Evolutionary conservation across 2,113 vertebrate genomes (phyloP).

Genomic region (Rattus rattus): DNA sequence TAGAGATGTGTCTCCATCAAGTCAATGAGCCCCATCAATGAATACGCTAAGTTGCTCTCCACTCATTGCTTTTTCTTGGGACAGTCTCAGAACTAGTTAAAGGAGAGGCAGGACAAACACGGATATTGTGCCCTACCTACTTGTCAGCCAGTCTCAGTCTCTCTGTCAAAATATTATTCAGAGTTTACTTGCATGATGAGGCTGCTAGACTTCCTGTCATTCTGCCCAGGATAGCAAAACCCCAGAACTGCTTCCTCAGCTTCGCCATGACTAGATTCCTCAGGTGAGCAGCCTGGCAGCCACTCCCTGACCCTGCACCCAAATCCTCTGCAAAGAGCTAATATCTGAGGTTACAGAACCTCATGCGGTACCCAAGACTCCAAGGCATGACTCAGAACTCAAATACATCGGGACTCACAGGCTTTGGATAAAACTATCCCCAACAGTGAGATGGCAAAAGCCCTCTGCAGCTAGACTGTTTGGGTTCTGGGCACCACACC

Average conservation of each 20-base stretch:
- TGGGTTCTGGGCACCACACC: neutral
- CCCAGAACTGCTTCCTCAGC: neutral
- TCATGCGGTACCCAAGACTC: neutral
- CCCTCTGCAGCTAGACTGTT: neutral
- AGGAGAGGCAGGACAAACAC: neutral
- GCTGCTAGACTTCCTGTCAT: neutral
- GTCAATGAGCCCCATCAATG: neutral
- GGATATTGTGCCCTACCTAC: neutral
- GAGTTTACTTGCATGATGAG: neutral
- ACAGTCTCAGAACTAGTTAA: neutral
- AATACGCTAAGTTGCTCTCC: neutral
- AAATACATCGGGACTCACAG: neutral
- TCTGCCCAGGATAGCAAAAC: neutral
- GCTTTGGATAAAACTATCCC: neutral
- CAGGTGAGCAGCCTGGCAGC: neutral
- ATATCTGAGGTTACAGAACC: neutral
- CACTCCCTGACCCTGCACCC: neutral
- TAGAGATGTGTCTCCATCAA: neutral
- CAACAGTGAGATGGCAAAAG: neutral
- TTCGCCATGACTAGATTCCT: neutral
- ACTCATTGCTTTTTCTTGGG: slow-evolving; percentile 10
- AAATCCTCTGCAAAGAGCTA: neutral
- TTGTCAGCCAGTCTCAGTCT: neutral
- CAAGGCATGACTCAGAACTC: neutral
- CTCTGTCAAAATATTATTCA: neutral